Percentiles rank a stretch among this genome's conserved stretches.
Evolutionary conservation across 1,140 invertebrate species (phyloP).

Genomic region (Microplitis mediator): DNA sequence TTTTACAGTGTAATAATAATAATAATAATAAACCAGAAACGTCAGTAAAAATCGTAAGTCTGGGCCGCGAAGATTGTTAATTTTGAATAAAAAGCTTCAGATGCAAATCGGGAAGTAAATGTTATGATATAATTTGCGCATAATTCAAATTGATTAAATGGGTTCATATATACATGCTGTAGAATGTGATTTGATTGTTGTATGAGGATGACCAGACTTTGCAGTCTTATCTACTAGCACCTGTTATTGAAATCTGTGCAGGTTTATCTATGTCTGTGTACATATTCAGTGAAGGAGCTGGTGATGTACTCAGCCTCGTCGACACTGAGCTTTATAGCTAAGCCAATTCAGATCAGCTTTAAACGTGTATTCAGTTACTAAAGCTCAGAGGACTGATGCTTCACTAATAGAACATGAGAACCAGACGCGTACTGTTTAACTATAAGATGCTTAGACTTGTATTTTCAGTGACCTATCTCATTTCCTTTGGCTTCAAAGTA

Average conservation of each 20-base stretch:
- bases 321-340: neutral
- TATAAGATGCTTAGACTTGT: no score
- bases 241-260: neutral
- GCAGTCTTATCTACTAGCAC: neutral
- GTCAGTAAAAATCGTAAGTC: no score
- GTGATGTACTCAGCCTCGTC: neutral
- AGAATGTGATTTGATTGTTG: neutral
- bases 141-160: neutral
- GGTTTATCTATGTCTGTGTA: no score
- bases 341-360: slow-evolving; percentile 16
- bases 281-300: neutral
- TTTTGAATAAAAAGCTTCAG: neutral
- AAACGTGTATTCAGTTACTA: slow-evolving; percentile 8
- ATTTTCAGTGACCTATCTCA: neutral
- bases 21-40: no score
- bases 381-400: neutral
- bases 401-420: slow-evolving; percentile 7
- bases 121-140: slow-evolving; percentile 6
- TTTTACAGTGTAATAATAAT: no score
- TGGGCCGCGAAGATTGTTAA: neutral
- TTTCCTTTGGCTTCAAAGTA: neutral
- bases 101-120: neutral
- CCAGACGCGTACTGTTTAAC: neutral
- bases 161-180: neutral
- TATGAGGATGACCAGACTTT: neutral